These are phyloP conservation scores for Halocynthia roretzi DNA, from an alignment of 23 tunicate genomes.

Conservation along the genomic window DNA sequence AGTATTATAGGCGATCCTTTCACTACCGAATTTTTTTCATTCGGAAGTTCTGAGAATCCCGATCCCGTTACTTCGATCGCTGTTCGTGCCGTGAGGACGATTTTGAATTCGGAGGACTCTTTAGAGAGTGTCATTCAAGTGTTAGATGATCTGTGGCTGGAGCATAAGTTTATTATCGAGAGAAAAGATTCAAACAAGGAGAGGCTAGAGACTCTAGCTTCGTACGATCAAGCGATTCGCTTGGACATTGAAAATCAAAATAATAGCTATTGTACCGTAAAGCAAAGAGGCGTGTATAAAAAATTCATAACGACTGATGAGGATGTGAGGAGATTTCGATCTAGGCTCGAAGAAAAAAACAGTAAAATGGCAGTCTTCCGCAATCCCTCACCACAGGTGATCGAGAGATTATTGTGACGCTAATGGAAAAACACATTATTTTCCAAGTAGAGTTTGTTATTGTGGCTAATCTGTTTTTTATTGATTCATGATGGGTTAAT, in stretches of 20 bases:
- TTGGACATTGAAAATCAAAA: slow-evolving; percentile 7
- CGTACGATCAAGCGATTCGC: slow-evolving; percentile 15
- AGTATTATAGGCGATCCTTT: slow-evolving; percentile 3
- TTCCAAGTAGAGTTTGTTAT: too few relatives aligned
- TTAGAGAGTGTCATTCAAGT: slow-evolving; percentile 11
- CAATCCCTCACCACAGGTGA: too few relatives aligned
- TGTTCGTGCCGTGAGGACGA: slow-evolving; percentile 36
- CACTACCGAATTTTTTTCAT: background rate
- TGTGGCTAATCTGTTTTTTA: too few relatives aligned
- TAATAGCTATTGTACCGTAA: background rate
- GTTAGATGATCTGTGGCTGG: slow-evolving; percentile 32
- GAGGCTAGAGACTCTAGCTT: slow-evolving; percentile 4
- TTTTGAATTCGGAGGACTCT: slow-evolving; percentile 30
- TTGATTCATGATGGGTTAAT: too few relatives aligned
- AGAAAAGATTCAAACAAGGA: background rate
- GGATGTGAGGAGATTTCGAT: too few relatives aligned
- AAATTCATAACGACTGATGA: background rate
- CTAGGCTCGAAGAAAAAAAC: too few relatives aligned
- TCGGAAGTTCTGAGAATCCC: slow-evolving; percentile 12
- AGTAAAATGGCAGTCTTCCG: too few relatives aligned
- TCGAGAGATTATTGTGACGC: too few relatives aligned
- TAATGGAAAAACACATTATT: too few relatives aligned
- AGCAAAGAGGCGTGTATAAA: slow-evolving; percentile 1
- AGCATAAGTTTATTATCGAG: background rate
- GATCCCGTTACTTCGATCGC: slow-evolving; percentile 41